Evolutionary conservation across 1,140 invertebrate genomes (phyloP).

Genomic region (Archivesica marissinica): DNA sequence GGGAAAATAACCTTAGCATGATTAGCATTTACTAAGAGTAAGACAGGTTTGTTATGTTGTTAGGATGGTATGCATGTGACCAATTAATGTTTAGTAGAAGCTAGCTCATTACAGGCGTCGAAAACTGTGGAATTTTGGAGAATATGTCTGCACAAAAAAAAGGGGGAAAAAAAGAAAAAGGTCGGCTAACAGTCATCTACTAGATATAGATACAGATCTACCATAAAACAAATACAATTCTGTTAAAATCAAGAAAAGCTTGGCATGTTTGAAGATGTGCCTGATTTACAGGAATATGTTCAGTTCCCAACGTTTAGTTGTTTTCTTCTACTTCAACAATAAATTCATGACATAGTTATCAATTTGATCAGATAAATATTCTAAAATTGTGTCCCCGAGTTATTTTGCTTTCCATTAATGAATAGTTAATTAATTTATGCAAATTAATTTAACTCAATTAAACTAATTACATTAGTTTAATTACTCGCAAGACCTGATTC

Average conservation of each 20-base stretch:
- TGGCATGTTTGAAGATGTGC: not conserved
- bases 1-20: too few species aligned
- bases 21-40: too few species aligned
- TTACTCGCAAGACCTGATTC: too few species aligned
- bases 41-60: too few species aligned
- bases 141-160: too few species aligned
- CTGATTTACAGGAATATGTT: not conserved
- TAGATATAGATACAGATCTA: not conserved
- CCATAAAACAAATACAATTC: slow-evolving; percentile 6
- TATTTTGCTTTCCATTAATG: not conserved
- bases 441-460: not conserved
- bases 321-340: not conserved
- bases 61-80: too few species aligned
- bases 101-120: too few species aligned
- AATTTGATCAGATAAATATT: not conserved
- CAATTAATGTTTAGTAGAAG: too few species aligned
- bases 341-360: not conserved
- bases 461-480: not conserved
- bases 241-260: slow-evolving; percentile 12
- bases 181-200: not conserved
- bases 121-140: too few species aligned
- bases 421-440: too few species aligned
- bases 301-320: not conserved
- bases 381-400: not conserved
- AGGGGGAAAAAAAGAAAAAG: not conserved